Conservation (phyloP, 2,888 invertebrate genomes). For the Lycia hirtaria region DNA sequence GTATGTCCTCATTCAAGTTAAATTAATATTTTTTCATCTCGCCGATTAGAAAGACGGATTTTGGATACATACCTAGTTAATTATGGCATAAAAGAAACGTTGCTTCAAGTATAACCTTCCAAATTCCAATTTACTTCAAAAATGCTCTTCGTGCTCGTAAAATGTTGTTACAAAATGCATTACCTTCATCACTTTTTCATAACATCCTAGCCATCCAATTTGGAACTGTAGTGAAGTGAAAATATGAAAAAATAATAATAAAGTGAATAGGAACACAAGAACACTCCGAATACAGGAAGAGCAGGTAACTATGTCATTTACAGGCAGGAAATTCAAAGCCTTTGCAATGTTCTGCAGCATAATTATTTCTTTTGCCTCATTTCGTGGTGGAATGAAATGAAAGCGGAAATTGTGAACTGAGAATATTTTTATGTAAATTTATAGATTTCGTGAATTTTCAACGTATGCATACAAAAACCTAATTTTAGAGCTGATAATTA, state of each 20-base stretch:
- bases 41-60: too few relatives aligned
- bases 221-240: neutral
- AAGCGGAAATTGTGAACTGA: constrained; percentile 20
- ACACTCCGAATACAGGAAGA: constrained; percentile 18
- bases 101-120: neutral
- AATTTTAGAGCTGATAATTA: too few relatives aligned
- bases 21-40: too few relatives aligned
- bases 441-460: neutral
- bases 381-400: constrained; percentile 13
- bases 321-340: constrained; percentile 28
- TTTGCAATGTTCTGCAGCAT: constrained; percentile 21
- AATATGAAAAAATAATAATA: constrained; percentile 13
- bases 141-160: neutral
- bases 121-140: neutral
- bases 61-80: too few relatives aligned
- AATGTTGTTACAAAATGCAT: constrained; percentile 7
- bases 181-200: constrained; percentile 2
- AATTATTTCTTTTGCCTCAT: constrained; percentile 31
- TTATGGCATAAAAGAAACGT: neutral
- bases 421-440: constrained; percentile 6
- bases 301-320: constrained; percentile 30
- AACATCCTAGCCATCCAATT: constrained; percentile 12
- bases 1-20: too few relatives aligned
- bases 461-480: too few relatives aligned
- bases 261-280: constrained; percentile 10